A percentile compares a stretch with the other conserved stretches of the same genome.
These are phyloP conservation scores for Sebastes glaucus DNA, from an alignment of 2,797 vertebrate genomes.

Conservation along the genomic window DNA sequence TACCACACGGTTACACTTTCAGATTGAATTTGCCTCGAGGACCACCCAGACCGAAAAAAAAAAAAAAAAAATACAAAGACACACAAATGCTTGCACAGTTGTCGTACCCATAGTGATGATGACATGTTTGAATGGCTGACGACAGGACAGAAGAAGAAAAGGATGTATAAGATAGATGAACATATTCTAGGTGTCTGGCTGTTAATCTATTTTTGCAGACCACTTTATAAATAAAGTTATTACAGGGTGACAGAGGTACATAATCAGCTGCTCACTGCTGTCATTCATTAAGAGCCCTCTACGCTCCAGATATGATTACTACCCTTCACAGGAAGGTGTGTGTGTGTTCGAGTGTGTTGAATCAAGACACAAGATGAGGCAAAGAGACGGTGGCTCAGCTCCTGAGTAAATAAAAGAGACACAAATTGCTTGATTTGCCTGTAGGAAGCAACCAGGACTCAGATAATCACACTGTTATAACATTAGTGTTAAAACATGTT, in stretches of 20 bases:
- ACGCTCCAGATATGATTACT: conserved; percentile 25
- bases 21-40: neutral
- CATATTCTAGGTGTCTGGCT: neutral
- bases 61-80: neutral
- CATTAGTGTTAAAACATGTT: neutral
- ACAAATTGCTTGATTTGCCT: no score
- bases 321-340: neutral
- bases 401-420: neutral
- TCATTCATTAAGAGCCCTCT: conserved; percentile 42
- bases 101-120: neutral
- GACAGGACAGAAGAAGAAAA: neutral
- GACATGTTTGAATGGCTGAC: neutral
- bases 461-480: neutral
- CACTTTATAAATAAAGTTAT: conserved; percentile 21
- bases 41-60: neutral
- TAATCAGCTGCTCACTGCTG: conserved; percentile 55
- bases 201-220: conserved; percentile 10
- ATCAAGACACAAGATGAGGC: neutral
- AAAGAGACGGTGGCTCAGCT: neutral
- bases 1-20: neutral
- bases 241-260: neutral
- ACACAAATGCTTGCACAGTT: neutral
- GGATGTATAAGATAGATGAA: neutral
- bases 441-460: neutral
- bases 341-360: neutral